Base-by-base conservation (phyloP, 2,888 invertebrate genomes). In the Lapara coniferarum region DNA sequence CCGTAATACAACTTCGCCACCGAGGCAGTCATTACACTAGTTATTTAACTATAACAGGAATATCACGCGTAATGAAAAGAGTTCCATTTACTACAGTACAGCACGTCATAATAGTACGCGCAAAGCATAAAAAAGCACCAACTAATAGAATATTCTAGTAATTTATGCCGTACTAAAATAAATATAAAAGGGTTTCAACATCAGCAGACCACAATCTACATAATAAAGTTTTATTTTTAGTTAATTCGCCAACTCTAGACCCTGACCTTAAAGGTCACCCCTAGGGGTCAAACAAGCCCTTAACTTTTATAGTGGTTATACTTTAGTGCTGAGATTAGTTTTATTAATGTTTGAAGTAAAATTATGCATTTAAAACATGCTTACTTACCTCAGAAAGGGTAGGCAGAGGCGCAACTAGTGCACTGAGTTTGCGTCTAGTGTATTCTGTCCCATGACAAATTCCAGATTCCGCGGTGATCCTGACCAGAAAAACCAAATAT, bases 151-250 rank as follows among this genome's bases (percentile, higher is more conserved):
- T 14, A 25, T 56, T 56, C 25, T 57, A n/a, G 2, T 14, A 58
- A 58, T 14, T 37, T 37, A 30, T 6, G 14, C 10, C n/a, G 6
- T 53, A 56, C 10, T 46, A 19, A 46, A 46, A 59, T 59, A 25
- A 2, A 2, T 7, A 44, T 59, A 19, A 10, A 19, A 59, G 12
- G 16, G n/a, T 10, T 2, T 10, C 2, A 46, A 46, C n/a, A 37
- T 14, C 12, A 12, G 5, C 46, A 16, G 2, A 16, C 57, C 14
- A n/a, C 14, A 37, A 37, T 44, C 59, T 5, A 44, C 59, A 59
- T 59, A 46, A 59, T 59, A 46, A 59, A 16, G 44, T 59, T 59
- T 59, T 59, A 59, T 59, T 59, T 59, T 59, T 59, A 59, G 46
- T 16, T 46, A 59, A 46, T 59, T 59, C 46, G 59, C 59, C 44